Conservation (phyloP, 1,140 invertebrate species). For the Arion vulgaris region DNA sequence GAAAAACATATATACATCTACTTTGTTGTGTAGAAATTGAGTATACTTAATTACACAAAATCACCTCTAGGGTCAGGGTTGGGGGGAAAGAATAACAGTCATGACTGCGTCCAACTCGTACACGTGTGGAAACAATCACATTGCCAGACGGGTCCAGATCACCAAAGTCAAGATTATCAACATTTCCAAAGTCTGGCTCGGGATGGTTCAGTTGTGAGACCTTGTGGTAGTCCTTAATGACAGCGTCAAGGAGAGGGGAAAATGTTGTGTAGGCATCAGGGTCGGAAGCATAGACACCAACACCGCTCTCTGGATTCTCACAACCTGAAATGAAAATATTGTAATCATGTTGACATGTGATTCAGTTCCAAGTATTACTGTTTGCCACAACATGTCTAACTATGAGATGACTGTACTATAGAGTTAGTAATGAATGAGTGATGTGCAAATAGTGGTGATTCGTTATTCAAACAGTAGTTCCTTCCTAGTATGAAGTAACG, state of each 20-base stretch:
- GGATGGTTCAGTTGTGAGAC: constrained; percentile 81
- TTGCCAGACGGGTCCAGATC: constrained; percentile 71
- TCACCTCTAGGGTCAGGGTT: constrained; percentile 83
- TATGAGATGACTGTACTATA: too few species aligned
- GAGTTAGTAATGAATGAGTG: too few species aligned
- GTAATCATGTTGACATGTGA: too few species aligned
- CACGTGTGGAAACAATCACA: constrained; percentile 76
- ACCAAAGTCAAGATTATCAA: constrained; percentile 58
- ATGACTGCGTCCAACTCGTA: constrained; percentile 64
- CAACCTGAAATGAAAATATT: constrained; percentile 46
- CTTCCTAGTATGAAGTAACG: too few species aligned
- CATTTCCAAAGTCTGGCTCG: constrained; percentile 75
- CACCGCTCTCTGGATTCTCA: constrained; percentile 58
- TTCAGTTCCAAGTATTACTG: too few species aligned
- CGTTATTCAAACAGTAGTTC: too few species aligned
- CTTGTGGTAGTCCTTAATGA: constrained; percentile 68
- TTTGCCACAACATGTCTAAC: too few species aligned
- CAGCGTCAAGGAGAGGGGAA: constrained; percentile 59
- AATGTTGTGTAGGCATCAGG: constrained; percentile 67
- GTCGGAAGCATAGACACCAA: constrained; percentile 63
- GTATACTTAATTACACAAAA: neutral
- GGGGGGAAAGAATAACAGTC: constrained; percentile 61
- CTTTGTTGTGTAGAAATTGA: too few species aligned
- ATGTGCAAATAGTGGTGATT: too few species aligned
- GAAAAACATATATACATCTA: too few species aligned